These are phyloP conservation scores for Rhinopithecus roxellana DNA, from an alignment of 2,113 vertebrate genomes.

Conservation along the genomic window DNA sequence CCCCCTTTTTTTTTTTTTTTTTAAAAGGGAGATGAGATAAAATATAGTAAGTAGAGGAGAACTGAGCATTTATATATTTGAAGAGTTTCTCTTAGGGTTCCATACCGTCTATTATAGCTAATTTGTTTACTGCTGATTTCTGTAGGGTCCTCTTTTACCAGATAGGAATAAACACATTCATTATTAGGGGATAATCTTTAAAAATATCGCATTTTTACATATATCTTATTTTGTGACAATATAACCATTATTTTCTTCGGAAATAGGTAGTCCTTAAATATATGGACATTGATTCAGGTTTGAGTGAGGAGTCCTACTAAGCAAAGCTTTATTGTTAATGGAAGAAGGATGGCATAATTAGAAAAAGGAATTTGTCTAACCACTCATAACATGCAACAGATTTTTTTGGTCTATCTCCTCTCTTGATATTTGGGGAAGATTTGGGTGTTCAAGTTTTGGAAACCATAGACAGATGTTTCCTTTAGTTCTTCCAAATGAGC, in stretches of 20 bases:
- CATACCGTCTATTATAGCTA: neutral
- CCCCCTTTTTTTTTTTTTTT: neutral
- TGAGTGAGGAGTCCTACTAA: neutral
- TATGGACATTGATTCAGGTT: neutral
- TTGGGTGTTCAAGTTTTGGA: conserved; percentile 19
- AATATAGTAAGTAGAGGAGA: neutral
- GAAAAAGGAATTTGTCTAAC: conserved; percentile 10
- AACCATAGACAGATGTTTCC: neutral
- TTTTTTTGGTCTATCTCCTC: neutral
- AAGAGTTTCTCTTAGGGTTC: conserved; percentile 20
- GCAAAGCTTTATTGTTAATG: neutral
- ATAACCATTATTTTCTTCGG: neutral
- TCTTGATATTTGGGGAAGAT: neutral
- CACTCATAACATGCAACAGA: neutral
- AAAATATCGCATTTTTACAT: neutral
- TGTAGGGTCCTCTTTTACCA: neutral
- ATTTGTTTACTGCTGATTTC: conserved; percentile 27
- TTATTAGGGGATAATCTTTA: neutral
- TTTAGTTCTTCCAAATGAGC: conserved; percentile 21
- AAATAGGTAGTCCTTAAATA: conserved; percentile 40
- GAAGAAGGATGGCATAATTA: neutral
- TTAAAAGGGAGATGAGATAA: neutral
- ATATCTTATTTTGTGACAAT: conserved; percentile 48
- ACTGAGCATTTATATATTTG: conserved; percentile 9
- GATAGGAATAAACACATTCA: neutral